Evolutionary conservation across 2,888 invertebrate species (phyloP), one percentile per base, ranked within the genome.

Genomic region (Idaea dimidiata): DNA sequence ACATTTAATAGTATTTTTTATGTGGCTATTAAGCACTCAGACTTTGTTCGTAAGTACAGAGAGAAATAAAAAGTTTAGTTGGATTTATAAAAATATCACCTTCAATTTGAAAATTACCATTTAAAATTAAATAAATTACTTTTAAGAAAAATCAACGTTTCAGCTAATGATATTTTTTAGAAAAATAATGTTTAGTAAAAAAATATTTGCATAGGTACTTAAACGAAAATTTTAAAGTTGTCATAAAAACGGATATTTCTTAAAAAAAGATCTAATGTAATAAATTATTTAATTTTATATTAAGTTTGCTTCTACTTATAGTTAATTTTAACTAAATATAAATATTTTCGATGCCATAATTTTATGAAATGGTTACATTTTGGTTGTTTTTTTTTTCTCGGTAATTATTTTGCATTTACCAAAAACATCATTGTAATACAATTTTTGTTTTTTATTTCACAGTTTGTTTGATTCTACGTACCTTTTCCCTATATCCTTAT

Each of bases 371-470:
- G 80, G 76, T 78, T 78, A 79, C 77, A 79, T 80, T 84, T 88
- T 81, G 88, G 84, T 89, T 88, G 87, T 87, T 86, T 79, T 79
- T 86, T 79, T 79, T 70, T 59, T 86, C 75, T 88, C 84, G 86
- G 86, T 89, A 88, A 87, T 75, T 73, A 72, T 77, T 78, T 84
- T 86, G 91, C 91, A 91, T 91, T 91, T 91, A 91, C 91, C 91
- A 91, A 91, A 91, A 91, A 86, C 80, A 87, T 83, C 78, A 56
- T 85, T 79, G 73, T 81, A 87, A 86, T 87, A 82, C 86, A 82
- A 72, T 70, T 76, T 78, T 81, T 83, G 79, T 84, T 86, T 86
- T 43, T 84, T 81, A 82, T 79, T 83, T 78, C 74, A 70, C 14
- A 59, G n/a, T 57, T 54, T 67, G 62, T 81, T 81, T 80, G 67